These are phyloP conservation scores for Pardalotus punctatus DNA, from an alignment of 2,113 vertebrate species.

Conservation along the genomic window DNA sequence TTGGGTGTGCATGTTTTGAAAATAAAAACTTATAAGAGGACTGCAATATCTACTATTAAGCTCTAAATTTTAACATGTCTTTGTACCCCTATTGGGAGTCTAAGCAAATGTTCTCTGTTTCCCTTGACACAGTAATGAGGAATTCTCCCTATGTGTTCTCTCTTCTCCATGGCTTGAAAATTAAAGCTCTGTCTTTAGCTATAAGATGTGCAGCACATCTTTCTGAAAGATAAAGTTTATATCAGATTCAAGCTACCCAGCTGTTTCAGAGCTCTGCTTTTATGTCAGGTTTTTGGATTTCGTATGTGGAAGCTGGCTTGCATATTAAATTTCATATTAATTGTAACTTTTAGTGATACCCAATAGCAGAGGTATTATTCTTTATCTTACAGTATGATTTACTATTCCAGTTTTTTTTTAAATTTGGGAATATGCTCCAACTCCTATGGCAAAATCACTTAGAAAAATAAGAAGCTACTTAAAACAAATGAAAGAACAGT, in stretches of 20 bases:
- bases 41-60: background rate
- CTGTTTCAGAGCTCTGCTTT: constrained; percentile 7
- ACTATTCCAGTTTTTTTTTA: background rate
- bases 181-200: constrained; percentile 31
- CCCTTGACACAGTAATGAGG: background rate
- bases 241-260: constrained; percentile 7
- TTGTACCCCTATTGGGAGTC: background rate
- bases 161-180: constrained; percentile 15
- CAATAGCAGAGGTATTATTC: background rate
- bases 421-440: background rate
- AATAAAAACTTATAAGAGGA: background rate
- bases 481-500: background rate
- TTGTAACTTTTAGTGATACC: background rate
- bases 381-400: background rate
- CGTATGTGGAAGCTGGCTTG: background rate
- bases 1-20: background rate
- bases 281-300: background rate
- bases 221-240: constrained; percentile 15
- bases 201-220: background rate
- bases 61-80: background rate
- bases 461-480: background rate
- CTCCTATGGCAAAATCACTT: background rate
- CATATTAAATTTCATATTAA: background rate
- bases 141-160: background rate
- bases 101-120: constrained; percentile 11